Conservation (phyloP, 2,113 vertebrate genomes). For the Telmatochromis brachygnathus region DNA sequence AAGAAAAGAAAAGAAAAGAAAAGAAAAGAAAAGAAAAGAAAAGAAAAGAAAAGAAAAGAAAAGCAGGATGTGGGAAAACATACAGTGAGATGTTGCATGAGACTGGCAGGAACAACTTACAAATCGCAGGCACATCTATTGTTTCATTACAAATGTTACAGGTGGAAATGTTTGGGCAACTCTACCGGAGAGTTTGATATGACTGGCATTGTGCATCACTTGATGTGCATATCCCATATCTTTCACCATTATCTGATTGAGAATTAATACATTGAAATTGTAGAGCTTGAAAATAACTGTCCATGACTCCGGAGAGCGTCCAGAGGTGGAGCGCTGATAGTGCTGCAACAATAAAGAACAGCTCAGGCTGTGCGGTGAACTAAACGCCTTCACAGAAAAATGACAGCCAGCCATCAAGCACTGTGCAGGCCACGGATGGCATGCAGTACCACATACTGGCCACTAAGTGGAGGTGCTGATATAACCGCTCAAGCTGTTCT, state of each 20-base stretch:
- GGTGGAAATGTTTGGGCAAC: conserved; percentile 40
- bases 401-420: not conserved
- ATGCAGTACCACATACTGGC: conserved; percentile 35
- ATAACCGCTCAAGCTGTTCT: not conserved
- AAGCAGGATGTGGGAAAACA: not conserved
- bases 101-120: not conserved
- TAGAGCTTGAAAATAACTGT: not conserved
- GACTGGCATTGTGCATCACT: not conserved
- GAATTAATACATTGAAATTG: not conserved
- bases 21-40: not conserved
- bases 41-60: not conserved
- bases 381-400: conserved; percentile 17
- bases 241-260: not conserved
- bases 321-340: conserved; percentile 8
- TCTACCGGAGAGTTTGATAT: conserved; percentile 64
- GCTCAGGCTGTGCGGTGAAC: conserved; percentile 1
- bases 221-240: not conserved
- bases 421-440: not conserved
- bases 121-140: not conserved
- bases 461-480: conserved; percentile 50
- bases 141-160: not conserved
- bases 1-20: not conserved
- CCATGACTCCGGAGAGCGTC: not conserved
- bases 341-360: conserved; percentile 28
- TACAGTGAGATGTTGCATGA: not conserved